Base-by-base conservation (phyloP, 2,113 vertebrate species). In the Butorides virescens region DNA sequence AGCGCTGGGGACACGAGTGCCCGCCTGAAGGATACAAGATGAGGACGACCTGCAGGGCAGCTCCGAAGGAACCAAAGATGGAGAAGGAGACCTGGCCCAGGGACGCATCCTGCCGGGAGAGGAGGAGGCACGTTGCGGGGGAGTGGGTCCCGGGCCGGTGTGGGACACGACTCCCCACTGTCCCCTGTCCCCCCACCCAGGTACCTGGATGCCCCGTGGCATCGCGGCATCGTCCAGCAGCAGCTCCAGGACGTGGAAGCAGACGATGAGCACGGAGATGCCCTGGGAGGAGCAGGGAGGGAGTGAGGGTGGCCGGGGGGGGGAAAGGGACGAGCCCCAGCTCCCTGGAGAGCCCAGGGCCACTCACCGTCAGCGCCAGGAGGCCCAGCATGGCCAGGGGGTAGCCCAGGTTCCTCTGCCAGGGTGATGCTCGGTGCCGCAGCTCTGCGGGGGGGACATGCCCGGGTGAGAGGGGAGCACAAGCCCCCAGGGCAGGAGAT, bases 361-460 rank as follows among this genome's bases (percentile, higher is more conserved):
- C 71, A 95, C 97, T 86, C 97, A 99, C 99, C 1, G 99, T 99
- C 81, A 99, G 97, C 1, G 98, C 98, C 37, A 99, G 98, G 37
- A 99, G 98, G 74, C 98, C 94, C 46, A 99, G 98, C 99, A 99
- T 99, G 88, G 98, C 99, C 96, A 99, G 93, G 3, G 99, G 99
- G 94, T 99, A 99, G 81, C 99, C 99, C 97, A 99, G 95, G 97
- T 99, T 99, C 53, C 99, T 98, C 91, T 99, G 99, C 99, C 99
- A 99, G 47, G 99, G 98, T 0, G 99, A 99, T 0, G 99, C 99
- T 93, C 97, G 99, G 86, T 97, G 97, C 26, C 99, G 98, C 94
- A 98, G 98, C 97, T 99, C 99, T 99, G 93, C 10, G 21, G 23
- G 66, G 23, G 52, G 14, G 10, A 70, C 6, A 22, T 13, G 21